Evolutionary conservation across 2,797 vertebrate species (phyloP).

Genomic region (Sebastes taczanowskii): DNA sequence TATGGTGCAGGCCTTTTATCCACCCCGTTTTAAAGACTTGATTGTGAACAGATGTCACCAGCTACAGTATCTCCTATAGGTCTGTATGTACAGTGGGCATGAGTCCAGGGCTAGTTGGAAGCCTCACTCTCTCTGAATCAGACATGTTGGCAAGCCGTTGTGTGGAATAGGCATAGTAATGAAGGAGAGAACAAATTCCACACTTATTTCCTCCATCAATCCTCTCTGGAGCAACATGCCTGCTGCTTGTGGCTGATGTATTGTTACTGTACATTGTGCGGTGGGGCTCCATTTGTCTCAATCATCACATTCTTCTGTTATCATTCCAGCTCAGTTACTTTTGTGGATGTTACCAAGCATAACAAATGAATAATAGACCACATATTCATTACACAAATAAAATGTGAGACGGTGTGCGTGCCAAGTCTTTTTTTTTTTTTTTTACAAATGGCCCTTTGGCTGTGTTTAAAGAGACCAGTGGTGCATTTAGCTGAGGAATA

Average conservation of each 20-base stretch:
- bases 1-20: neutral
- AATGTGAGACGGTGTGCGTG: conserved; percentile 41
- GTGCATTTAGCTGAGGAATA: conserved; percentile 65
- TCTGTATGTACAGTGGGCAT: neutral
- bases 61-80: neutral
- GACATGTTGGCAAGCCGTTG: conserved; percentile 14
- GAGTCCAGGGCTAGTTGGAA: neutral
- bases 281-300: conserved; percentile 71
- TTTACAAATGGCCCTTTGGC: conserved; percentile 63
- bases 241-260: conserved; percentile 68
- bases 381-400: conserved; percentile 70
- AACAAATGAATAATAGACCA: conserved; percentile 52
- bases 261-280: conserved; percentile 53
- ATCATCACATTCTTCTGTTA: conserved; percentile 65
- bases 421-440: conserved; percentile 19
- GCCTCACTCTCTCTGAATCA: neutral
- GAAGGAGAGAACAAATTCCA: conserved; percentile 32
- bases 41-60: neutral
- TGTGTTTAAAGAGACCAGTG: conserved; percentile 48
- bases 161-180: conserved; percentile 15
- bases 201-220: conserved; percentile 55
- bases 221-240: conserved; percentile 46
- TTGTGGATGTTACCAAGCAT: conserved; percentile 59
- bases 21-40: neutral
- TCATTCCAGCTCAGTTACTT: conserved; percentile 68